Evolutionary conservation across 1,140 invertebrate species (phyloP).

Genomic region (Ceratina japonica): DNA sequence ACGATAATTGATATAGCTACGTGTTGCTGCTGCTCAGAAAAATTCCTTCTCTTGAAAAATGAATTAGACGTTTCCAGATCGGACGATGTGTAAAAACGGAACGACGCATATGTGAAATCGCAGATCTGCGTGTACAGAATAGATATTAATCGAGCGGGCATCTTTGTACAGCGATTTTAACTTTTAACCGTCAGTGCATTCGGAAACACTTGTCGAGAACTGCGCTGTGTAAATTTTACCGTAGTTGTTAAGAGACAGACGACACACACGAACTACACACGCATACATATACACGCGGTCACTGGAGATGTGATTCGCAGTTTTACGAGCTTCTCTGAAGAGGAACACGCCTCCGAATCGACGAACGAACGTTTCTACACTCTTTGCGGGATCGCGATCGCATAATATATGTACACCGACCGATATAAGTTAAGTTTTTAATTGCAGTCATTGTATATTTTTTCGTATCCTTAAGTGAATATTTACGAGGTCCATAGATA

Average conservation of each 20-base stretch:
- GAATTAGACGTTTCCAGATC: too few species aligned
- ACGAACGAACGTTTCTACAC: not conserved
- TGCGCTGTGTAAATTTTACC: constrained; percentile 36
- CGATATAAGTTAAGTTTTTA: constrained; percentile 6
- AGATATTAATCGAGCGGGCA: constrained; percentile 24
- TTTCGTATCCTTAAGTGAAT: constrained; percentile 13
- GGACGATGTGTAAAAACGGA: not conserved
- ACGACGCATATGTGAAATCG: constrained; percentile 23
- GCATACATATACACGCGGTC: not conserved
- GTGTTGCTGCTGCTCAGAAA: too few species aligned
- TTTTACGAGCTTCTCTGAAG: constrained; percentile 22
- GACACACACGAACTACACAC: too few species aligned
- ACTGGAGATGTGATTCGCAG: constrained; percentile 33
- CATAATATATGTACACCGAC: not conserved
- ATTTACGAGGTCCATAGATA: constrained; percentile 1
- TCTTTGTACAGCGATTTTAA: constrained; percentile 55
- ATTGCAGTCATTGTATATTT: constrained; percentile 13
- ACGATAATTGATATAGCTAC: too few species aligned
- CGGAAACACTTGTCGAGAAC: constrained; percentile 12
- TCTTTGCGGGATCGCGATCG: not conserved
- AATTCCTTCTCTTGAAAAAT: too few species aligned
- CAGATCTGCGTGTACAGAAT: constrained; percentile 16
- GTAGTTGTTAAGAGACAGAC: constrained; percentile 24
- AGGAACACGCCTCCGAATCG: constrained; percentile 41
- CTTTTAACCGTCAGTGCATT: constrained; percentile 56